phyloP scores from a whole-genome alignment of 2,113 vertebrate species.

The Andinoacara biseriatus region DNA sequence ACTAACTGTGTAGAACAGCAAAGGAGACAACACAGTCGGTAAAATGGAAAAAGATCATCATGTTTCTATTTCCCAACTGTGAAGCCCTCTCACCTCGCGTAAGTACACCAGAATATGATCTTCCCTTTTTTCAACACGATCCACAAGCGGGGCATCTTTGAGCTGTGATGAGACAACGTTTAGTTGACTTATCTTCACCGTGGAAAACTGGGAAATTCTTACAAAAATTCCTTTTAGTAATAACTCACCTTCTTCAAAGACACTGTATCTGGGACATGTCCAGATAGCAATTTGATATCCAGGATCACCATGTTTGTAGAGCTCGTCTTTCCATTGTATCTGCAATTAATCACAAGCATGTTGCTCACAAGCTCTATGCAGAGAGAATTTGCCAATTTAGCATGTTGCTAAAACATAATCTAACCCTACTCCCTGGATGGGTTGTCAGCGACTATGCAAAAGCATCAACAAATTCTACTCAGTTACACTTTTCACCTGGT shows the following conservation, averaged over 20 bases:
- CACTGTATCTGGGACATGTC: conserved; percentile 54
- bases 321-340: conserved; percentile 35
- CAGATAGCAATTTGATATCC: conserved; percentile 74
- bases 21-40: neutral
- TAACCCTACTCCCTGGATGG: neutral
- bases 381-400: neutral
- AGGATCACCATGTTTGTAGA: conserved; percentile 76
- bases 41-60: neutral
- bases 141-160: conserved; percentile 16
- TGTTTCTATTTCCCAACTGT: neutral
- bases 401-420: neutral
- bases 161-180: conserved; percentile 52
- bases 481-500: too few relatives aligned
- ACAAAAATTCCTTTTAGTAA: neutral
- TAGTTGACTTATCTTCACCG: neutral
- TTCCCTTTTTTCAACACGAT: conserved; percentile 68
- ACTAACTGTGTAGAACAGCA: conserved; percentile 44
- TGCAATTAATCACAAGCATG: conserved; percentile 1
- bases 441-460: neutral
- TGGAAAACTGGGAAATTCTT: neutral
- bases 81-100: conserved; percentile 52
- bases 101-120: conserved; percentile 72
- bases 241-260: conserved; percentile 33
- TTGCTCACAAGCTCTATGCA: neutral
- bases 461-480: neutral